Base-by-base conservation (phyloP, 2,888 invertebrate genomes). In the Parnassius glacialis region DNA sequence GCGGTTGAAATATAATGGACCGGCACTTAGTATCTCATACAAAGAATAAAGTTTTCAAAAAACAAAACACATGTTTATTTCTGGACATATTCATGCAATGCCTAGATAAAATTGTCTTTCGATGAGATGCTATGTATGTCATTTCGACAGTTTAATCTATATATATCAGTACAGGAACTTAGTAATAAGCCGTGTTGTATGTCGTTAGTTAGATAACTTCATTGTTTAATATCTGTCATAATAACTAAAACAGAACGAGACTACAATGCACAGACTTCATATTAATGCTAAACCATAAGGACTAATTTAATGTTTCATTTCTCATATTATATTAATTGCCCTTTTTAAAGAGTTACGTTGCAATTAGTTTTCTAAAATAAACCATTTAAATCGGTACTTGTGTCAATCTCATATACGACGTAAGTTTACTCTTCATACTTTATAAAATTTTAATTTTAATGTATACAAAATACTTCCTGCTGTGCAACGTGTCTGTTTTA, bases 91-190 rank as follows among this genome's bases (percentile, higher is more conserved):
- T 43, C 12, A 20, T 43, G 13, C 43, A 2, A 52, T 13, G 34
- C 34, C 43, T 5, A n/a, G 12, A 13, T 25, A 34, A 50, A 50
- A 45, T 13, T 50, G 11, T 41, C 16, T 10, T 45, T n/a, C 12
- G 55, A 20, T 12, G 53, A 45, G 63, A 53, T 56, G 50, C 47
- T 50, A 62, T 47, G n/a, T 57, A 61, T 61, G 68, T 70, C 83
- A 74, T 80, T 80, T 77, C 76, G 74, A 75, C 79, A 80, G 79
- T 83, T 81, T 82, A 84, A 84, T 85, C 81, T 87, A 88, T 90
- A 90, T 90, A 87, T 90, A 84, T 85, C 90, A 88, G 89, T 90
- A 90, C 90, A 90, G 90, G 90, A 90, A 90, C 83, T 87, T 90
- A 90, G 87, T 71, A 68, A 66, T 83, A 81, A 83, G 80, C 74